Percentiles rank a stretch among this genome's conserved stretches.
Evolutionary conservation across 2,113 vertebrate species (phyloP).

Genomic region (Colaptes auratus): DNA sequence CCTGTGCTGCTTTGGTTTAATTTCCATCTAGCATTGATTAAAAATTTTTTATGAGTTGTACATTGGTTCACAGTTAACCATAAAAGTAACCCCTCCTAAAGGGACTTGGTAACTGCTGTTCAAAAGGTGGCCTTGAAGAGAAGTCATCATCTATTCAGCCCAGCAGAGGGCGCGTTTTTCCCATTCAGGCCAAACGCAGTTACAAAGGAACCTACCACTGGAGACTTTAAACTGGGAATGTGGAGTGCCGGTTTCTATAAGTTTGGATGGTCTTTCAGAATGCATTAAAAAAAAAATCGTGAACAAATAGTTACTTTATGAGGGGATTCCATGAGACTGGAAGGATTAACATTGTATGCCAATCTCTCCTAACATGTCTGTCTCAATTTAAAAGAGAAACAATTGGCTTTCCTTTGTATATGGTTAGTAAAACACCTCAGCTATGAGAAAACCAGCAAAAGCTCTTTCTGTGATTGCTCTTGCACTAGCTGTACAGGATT

Average conservation of each 20-base stretch:
- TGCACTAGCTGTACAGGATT: not conserved
- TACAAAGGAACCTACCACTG: not conserved
- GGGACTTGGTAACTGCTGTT: not conserved
- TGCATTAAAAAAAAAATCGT: slow-evolving; percentile 8
- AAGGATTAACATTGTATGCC: slow-evolving; percentile 42
- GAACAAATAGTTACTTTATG: slow-evolving; percentile 30
- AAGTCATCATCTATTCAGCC: not conserved
- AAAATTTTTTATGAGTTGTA: not conserved
- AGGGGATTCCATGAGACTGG: not conserved
- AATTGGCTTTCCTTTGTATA: slow-evolving; percentile 43
- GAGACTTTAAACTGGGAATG: not conserved
- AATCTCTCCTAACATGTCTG: slow-evolving; percentile 8
- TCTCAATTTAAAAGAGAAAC: slow-evolving; percentile 26
- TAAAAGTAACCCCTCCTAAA: not conserved
- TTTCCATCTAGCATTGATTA: not conserved
- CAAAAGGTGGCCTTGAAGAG: not conserved
- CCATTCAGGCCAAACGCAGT: not conserved
- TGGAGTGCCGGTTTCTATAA: not conserved
- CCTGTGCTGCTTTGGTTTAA: not conserved
- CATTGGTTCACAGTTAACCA: not conserved
- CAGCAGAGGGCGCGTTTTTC: slow-evolving; percentile 38
- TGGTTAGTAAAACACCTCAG: slow-evolving; percentile 18
- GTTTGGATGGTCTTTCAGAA: not conserved
- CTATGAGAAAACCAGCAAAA: slow-evolving; percentile 9
- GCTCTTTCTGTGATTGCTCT: not conserved